Conservation (phyloP, 2,113 vertebrate species). For the Scalopus aquaticus region DNA sequence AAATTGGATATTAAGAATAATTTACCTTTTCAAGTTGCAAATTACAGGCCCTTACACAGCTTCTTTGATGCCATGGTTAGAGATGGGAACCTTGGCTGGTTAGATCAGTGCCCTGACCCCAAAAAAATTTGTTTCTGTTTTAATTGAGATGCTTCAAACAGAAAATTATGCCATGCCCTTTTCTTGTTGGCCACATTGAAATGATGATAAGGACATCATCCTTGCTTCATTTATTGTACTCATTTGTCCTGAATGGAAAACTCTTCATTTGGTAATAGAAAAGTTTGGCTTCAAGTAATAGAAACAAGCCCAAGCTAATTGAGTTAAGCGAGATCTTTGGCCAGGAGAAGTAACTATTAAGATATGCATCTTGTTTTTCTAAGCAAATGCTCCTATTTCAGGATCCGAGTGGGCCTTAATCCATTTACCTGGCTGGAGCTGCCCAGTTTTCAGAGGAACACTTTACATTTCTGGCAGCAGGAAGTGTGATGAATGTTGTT, state of each 20-base stretch:
- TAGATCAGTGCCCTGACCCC: not conserved
- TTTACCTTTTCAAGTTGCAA: not conserved
- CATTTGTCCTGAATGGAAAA: conserved; percentile 76
- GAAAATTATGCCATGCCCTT: not conserved
- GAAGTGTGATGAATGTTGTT: conserved; percentile 60
- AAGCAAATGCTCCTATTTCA: conserved; percentile 59
- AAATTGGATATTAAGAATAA: not conserved
- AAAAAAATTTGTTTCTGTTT: conserved; percentile 20
- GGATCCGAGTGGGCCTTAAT: conserved; percentile 54
- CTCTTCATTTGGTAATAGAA: conserved; percentile 65
- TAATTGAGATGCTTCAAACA: not conserved
- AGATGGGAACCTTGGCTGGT: not conserved
- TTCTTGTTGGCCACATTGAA: conserved; percentile 21
- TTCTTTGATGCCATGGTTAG: not conserved
- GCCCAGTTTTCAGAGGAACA: conserved; percentile 46
- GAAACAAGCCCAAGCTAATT: conserved; percentile 68
- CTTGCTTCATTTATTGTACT: conserved; percentile 58
- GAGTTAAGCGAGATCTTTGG: conserved; percentile 62
- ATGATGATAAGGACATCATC: conserved; percentile 4
- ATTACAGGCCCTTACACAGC: not conserved
- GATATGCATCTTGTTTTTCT: conserved; percentile 75
- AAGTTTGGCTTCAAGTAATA: conserved; percentile 68
- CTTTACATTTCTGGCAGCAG: conserved; percentile 55
- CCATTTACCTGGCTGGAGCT: conserved; percentile 53
- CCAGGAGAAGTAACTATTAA: conserved; percentile 54